These are phyloP conservation scores for Drosophila maculinotata DNA, from an alignment of 2,888 invertebrate species.

Conservation along the genomic window DNA sequence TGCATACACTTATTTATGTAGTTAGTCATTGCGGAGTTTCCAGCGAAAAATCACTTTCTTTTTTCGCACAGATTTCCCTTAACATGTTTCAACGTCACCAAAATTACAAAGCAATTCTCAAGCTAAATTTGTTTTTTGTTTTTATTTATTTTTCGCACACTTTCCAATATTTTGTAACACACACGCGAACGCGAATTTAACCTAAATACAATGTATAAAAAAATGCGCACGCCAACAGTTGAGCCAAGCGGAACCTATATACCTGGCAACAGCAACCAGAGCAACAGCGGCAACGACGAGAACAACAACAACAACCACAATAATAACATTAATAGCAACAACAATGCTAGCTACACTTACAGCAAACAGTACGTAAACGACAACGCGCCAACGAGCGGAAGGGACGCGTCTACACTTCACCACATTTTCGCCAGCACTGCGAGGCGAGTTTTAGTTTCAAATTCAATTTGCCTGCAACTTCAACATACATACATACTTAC, in stretches of 20 bases:
- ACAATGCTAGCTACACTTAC: slow-evolving; percentile 43
- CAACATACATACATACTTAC: slow-evolving; percentile 21
- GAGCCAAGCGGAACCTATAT: slow-evolving; percentile 42
- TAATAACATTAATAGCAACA: slow-evolving; percentile 5
- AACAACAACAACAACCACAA: slow-evolving; percentile 9
- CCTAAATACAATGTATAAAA: slow-evolving; percentile 68
- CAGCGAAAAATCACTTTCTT: slow-evolving; percentile 52
- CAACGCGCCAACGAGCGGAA: slow-evolving; percentile 57
- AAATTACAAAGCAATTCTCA: slow-evolving; percentile 38
- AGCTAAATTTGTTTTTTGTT: slow-evolving; percentile 32
- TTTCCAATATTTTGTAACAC: slow-evolving; percentile 78
- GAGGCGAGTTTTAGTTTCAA: slow-evolving; percentile 59
- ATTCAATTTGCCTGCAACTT: slow-evolving; percentile 56
- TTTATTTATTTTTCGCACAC: slow-evolving; percentile 70
- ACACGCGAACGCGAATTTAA: slow-evolving; percentile 80
- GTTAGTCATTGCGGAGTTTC: slow-evolving; percentile 7
- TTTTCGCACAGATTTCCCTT: slow-evolving; percentile 69
- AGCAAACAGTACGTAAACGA: slow-evolving; percentile 52
- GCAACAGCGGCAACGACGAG: slow-evolving; percentile 21
- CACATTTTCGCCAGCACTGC: slow-evolving; percentile 79
- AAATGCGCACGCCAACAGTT: slow-evolving; percentile 60
- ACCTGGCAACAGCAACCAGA: slow-evolving; percentile 48
- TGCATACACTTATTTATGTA: slow-evolving; percentile 2
- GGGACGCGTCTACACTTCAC: slow-evolving; percentile 70
- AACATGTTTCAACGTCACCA: slow-evolving; percentile 51